Percentiles rank a stretch among this genome's conserved stretches.
Evolutionary conservation across 2,113 vertebrate species (phyloP).

Genomic region (Porphyrio hochstetteri): DNA sequence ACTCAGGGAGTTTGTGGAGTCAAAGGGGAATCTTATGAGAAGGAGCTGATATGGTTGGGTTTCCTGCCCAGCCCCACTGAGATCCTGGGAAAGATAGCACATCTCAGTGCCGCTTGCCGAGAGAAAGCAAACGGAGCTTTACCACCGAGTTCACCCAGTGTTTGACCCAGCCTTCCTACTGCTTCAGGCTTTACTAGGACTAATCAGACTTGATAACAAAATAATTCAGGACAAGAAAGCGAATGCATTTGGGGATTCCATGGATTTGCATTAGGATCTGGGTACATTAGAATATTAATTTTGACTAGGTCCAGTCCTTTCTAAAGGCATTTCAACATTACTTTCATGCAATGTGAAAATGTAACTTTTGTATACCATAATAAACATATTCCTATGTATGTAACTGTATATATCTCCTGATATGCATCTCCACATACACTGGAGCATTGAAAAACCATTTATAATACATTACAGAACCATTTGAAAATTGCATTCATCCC

Average conservation of each 20-base stretch:
- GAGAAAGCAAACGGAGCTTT: conserved; percentile 23
- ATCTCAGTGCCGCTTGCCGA: neutral
- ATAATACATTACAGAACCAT: conserved; percentile 37
- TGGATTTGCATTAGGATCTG: conserved; percentile 12
- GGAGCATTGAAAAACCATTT: neutral
- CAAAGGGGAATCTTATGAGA: conserved; percentile 30
- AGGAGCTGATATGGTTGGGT: conserved; percentile 2
- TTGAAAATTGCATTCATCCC: neutral
- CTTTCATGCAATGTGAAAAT: conserved; percentile 22
- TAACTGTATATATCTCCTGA: conserved; percentile 51
- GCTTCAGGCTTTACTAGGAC: conserved; percentile 57
- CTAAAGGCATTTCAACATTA: conserved; percentile 20
- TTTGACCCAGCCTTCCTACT: conserved; percentile 60
- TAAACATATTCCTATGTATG: neutral
- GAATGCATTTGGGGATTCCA: conserved; percentile 47
- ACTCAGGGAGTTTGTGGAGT: neutral
- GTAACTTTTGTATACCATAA: neutral
- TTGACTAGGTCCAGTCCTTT: conserved; percentile 21
- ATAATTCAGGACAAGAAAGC: conserved; percentile 48
- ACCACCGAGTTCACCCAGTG: neutral
- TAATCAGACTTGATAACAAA: conserved; percentile 60
- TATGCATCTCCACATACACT: conserved; percentile 3
- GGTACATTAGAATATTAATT: conserved; percentile 10
- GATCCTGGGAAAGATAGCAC: conserved; percentile 35
- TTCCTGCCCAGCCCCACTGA: conserved; percentile 18